Evolutionary conservation across 1,140 invertebrate species (phyloP), one percentile per base, ranked within the genome.

Genomic region (Ladona fulva): DNA sequence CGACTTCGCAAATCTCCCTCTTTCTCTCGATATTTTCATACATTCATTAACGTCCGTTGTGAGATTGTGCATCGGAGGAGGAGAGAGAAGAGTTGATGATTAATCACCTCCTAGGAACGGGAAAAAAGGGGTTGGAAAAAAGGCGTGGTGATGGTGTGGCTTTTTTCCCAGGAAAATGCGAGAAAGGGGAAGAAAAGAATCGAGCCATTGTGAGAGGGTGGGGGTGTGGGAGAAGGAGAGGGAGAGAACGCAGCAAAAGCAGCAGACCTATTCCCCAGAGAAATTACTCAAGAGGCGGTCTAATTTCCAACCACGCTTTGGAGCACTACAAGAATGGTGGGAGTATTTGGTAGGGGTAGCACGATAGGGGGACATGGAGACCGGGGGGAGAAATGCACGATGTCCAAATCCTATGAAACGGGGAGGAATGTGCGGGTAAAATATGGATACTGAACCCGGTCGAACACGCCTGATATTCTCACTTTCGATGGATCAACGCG

Each of bases 221-320:
- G 10, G 44, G 44, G 44, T 52, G 44, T 11, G 44, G 10, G 10
- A 52, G 44, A 19, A 19, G 19, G 44, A 11, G 44, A 52, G n/a
- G n/a, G 5, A 12, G 14, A 16, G 52, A 12, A 12, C 14, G 3
- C 52, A 22, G 52, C 12, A 1, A 12, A 66, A 22, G 52, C 52
- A 66, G 52, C 52, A 12, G n/a, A 66, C 16, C 52, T 3, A 66
- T 66, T 66, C 52, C 52, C 52, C 12, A 22, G 52, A 66, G 52
- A 66, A 66, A 66, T 66, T 66, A 66, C 52, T 66, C 52, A 66
- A 66, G 52, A 66, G 52, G 52, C 52, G 52, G 52, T 66, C 52
- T 66, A 66, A 66, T 66, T 66, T 66, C 12, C 16, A 12, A 66
- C 52, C 52, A 66, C 52, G 52, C 52, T 66, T 66, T 66, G 52